A percentile compares a stretch with the other conserved stretches of the same genome.
phyloP scores from a whole-genome alignment of 2,797 vertebrate species.

The Miopithecus talapoin region DNA sequence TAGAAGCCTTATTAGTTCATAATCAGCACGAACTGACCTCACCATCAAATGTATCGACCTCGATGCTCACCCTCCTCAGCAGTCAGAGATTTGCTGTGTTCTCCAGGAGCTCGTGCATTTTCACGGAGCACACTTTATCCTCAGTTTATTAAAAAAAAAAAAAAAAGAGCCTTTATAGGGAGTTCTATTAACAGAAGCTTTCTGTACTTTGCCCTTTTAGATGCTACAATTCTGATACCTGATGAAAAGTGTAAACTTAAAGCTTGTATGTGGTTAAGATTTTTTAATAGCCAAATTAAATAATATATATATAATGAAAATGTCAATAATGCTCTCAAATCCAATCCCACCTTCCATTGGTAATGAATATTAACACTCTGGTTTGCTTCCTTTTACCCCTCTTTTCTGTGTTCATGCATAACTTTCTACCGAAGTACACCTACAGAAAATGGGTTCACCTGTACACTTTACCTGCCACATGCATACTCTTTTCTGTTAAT shows the following conservation, averaged over 20 bases:
- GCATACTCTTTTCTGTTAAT: background rate
- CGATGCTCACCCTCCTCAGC: fast-evolving
- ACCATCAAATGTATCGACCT: background rate
- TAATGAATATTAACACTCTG: background rate
- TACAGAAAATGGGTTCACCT: background rate
- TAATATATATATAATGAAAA: background rate
- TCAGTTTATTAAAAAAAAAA: background rate
- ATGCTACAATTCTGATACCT: background rate
- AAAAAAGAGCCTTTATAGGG: background rate
- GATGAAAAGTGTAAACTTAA: background rate
- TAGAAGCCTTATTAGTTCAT: background rate
- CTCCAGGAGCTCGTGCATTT: fast-evolving
- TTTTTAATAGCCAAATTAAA: background rate
- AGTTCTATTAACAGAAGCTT: background rate
- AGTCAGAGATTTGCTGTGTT: fast-evolving
- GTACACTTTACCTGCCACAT: background rate
- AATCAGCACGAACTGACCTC: background rate
- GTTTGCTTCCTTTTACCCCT: background rate
- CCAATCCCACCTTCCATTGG: fast-evolving
- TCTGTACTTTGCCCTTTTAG: background rate
- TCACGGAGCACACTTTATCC: background rate
- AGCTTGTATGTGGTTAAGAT: background rate
- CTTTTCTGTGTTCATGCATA: background rate
- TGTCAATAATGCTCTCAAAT: background rate
- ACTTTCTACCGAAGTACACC: background rate